Conservation (phyloP, 2,888 invertebrate genomes). For the Dascillus cervinus region DNA sequence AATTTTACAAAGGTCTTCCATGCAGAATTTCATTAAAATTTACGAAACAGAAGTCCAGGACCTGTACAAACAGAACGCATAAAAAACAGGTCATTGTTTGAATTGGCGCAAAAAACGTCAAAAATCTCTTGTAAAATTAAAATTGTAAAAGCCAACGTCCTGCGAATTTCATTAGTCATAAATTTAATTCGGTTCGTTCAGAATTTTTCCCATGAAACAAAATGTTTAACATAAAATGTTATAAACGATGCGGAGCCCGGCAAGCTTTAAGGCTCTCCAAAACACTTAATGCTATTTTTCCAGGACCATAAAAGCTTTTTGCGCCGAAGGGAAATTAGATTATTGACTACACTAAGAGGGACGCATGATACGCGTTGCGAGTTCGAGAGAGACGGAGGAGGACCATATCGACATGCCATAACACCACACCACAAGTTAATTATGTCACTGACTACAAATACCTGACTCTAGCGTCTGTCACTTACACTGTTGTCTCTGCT, state of each 20-base stretch:
- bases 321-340: constrained; percentile 27
- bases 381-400: not conserved
- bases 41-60: too few relatives aligned
- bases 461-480: constrained; percentile 18
- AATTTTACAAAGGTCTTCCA: too few relatives aligned
- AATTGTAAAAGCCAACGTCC: constrained; percentile 3
- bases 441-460: constrained; percentile 17
- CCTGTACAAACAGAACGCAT: too few relatives aligned
- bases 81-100: too few relatives aligned
- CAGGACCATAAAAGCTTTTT: constrained; percentile 29
- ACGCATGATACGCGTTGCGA: constrained; percentile 12
- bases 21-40: too few relatives aligned
- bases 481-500: constrained; percentile 19
- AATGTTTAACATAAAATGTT: constrained; percentile 24
- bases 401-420: constrained; percentile 13
- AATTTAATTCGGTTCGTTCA: constrained; percentile 5
- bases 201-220: constrained; percentile 9
- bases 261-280: constrained; percentile 26
- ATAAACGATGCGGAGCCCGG: constrained; percentile 28
- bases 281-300: constrained; percentile 22
- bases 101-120: too few relatives aligned
- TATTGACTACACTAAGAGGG: constrained; percentile 23
- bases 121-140: too few relatives aligned
- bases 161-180: constrained; percentile 9
- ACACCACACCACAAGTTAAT: constrained; percentile 19